A percentile compares a stretch with the other conserved stretches of the same genome.
Conservation (phyloP, 2,888 invertebrate genomes). For the Candidula unifasciata region DNA sequence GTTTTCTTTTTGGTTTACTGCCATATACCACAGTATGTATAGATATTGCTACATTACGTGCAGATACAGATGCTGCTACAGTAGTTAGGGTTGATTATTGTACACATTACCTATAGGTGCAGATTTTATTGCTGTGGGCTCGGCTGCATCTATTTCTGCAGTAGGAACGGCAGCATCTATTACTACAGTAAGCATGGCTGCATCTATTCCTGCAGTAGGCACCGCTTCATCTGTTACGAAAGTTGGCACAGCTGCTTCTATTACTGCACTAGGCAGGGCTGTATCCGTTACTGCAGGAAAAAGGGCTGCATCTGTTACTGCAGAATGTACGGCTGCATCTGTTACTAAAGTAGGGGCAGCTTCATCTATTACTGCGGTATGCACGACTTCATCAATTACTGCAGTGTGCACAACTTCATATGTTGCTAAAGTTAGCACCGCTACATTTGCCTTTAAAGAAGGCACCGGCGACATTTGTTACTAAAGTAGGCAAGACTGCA, state of each 20-base stretch:
- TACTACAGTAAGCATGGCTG: too few relatives aligned
- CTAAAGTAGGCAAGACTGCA: neutral
- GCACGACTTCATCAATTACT: constrained; percentile 21
- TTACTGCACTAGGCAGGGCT: neutral
- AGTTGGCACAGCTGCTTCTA: neutral
- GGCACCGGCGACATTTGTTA: neutral
- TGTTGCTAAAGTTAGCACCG: constrained; percentile 25
- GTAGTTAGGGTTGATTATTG: too few relatives aligned
- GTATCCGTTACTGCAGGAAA: neutral
- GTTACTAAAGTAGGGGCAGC: neutral
- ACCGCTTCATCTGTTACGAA: constrained; percentile 10
- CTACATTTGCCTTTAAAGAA: constrained; percentile 1
- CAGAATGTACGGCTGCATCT: neutral
- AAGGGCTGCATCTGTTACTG: neutral
- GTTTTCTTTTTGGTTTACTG: too few relatives aligned
- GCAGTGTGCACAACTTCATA: neutral
- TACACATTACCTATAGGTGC: too few relatives aligned
- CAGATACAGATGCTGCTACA: too few relatives aligned
- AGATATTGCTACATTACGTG: too few relatives aligned
- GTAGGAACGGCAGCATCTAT: too few relatives aligned
- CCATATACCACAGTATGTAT: too few relatives aligned
- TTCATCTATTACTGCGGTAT: constrained; percentile 18
- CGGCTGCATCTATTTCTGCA: too few relatives aligned
- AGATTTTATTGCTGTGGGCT: too few relatives aligned
- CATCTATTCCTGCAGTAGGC: neutral